Conservation (phyloP, 2,797 vertebrate genomes). For the Dermochelys coriacea region DNA sequence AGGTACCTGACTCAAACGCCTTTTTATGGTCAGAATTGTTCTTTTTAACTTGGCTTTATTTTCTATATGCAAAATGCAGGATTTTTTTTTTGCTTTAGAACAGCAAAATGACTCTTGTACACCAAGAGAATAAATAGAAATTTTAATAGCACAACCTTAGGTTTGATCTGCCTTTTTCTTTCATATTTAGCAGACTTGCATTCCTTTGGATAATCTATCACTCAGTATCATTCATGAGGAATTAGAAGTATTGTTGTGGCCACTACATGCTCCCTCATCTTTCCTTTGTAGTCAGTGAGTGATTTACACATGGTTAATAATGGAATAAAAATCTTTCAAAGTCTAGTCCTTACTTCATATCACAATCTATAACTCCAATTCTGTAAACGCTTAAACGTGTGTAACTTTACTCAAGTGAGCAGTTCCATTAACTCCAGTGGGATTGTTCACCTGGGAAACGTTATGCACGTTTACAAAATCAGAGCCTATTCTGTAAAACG, state of each 20-base stretch:
- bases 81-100: neutral
- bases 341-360: neutral
- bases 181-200: neutral
- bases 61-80: neutral
- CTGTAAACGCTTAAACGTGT: fast-evolving
- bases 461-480: neutral
- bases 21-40: neutral
- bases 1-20: neutral
- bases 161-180: neutral
- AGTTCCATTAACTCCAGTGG: neutral
- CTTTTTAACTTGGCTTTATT: neutral
- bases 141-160: neutral
- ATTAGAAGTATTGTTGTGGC: neutral
- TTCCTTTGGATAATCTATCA: neutral
- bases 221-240: neutral
- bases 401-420: neutral
- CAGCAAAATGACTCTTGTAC: neutral
- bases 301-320: neutral
- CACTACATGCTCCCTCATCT: neutral
- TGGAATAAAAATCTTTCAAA: neutral
- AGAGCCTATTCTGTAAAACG: neutral
- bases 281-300: neutral
- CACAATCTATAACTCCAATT: neutral
- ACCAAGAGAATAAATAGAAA: neutral
- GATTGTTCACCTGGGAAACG: neutral